A percentile compares a stretch with the other conserved stretches of the same genome.
Evolutionary conservation across 2,888 invertebrate species (phyloP).

Genomic region (Apamea monoglypha): DNA sequence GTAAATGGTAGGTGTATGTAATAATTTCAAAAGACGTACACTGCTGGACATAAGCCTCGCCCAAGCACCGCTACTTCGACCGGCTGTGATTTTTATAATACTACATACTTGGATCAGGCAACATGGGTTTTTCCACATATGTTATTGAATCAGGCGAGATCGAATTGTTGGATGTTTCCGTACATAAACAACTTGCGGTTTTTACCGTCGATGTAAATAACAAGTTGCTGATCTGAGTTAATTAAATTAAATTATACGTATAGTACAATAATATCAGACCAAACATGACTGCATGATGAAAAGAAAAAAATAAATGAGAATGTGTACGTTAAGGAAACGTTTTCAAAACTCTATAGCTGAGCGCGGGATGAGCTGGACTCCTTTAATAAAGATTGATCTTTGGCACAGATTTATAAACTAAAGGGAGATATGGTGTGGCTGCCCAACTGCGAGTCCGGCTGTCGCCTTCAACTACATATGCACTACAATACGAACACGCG

Average conservation of each 20-base stretch:
- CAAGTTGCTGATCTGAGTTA: not conserved
- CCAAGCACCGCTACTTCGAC: not conserved
- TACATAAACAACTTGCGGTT: not conserved
- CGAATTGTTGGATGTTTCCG: conserved; percentile 10
- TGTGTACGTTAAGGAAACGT: not conserved
- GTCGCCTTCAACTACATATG: too few species aligned
- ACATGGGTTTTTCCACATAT: not conserved
- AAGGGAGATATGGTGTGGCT: too few species aligned
- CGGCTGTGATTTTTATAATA: not conserved
- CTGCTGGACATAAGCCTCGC: not conserved
- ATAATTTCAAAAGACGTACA: not conserved
- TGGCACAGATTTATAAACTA: too few species aligned
- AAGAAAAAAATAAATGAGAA: not conserved
- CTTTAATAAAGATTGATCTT: too few species aligned
- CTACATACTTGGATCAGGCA: not conserved
- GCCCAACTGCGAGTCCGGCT: too few species aligned
- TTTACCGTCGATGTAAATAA: conserved; percentile 6
- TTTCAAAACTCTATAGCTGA: not conserved
- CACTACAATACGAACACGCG: too few species aligned
- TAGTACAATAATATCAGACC: not conserved
- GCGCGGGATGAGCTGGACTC: too few species aligned
- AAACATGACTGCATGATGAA: not conserved
- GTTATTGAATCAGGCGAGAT: not conserved
- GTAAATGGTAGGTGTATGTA: too few species aligned
- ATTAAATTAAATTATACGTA: not conserved